phyloP scores from a whole-genome alignment of 2,888 invertebrate species.

The Hylaea fasciaria region DNA sequence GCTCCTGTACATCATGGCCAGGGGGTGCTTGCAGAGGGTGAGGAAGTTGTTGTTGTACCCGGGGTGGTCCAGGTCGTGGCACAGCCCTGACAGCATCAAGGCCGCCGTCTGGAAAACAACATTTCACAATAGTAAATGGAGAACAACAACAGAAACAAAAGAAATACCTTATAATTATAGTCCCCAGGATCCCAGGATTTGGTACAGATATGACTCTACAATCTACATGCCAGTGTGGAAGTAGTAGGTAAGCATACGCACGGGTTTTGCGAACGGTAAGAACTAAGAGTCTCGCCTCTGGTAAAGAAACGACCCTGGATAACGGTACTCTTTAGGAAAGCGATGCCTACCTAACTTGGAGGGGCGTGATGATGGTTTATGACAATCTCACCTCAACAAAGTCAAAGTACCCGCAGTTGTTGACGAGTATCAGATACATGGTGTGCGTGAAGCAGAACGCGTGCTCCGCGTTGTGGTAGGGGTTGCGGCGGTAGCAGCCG shows the following conservation, averaged over 20 bases:
- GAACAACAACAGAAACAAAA: too few relatives aligned
- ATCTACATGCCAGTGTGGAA: too few relatives aligned
- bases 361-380: slow-evolving; percentile 3
- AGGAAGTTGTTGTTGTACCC: slow-evolving; percentile 87
- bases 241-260: too few relatives aligned
- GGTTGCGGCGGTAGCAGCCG: slow-evolving; percentile 79
- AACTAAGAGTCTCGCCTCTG: too few relatives aligned
- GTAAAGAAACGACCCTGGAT: too few relatives aligned
- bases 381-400: slow-evolving; percentile 70
- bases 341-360: too few relatives aligned
- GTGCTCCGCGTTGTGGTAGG: slow-evolving; percentile 87
- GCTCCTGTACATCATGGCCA: slow-evolving; percentile 82
- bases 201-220: too few relatives aligned
- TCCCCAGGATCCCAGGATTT: too few relatives aligned
- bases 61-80: slow-evolving; percentile 87
- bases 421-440: slow-evolving; percentile 82
- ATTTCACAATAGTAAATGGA: too few relatives aligned
- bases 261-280: too few relatives aligned
- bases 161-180: too few relatives aligned
- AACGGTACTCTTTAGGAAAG: too few relatives aligned
- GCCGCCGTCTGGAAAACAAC: slow-evolving; percentile 73
- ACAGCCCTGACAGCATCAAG: slow-evolving; percentile 83
- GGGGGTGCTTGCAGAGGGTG: slow-evolving; percentile 79
- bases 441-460: slow-evolving; percentile 87
- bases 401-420: slow-evolving; percentile 77